Conservation (phyloP, 2,113 vertebrate genomes). For the Labeo rohita region DNA sequence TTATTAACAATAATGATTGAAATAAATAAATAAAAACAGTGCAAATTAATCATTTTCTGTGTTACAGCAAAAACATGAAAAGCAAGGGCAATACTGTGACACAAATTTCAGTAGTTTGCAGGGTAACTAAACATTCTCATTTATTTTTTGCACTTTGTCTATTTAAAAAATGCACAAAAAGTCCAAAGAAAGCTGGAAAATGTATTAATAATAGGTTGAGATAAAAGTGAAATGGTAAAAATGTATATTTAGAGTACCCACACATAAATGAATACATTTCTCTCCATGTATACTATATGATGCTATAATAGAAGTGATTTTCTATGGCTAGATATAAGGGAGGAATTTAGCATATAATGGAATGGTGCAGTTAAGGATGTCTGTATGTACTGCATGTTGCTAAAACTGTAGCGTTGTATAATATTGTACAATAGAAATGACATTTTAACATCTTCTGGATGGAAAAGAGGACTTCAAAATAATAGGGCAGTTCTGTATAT, state of each 20-base stretch:
- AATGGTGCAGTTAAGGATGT: not conserved
- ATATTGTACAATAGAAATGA: not conserved
- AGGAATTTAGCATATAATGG: slow-evolving; percentile 6
- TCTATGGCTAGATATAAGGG: not conserved
- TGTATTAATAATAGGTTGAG: not conserved
- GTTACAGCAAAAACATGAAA: not conserved
- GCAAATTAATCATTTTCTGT: not conserved
- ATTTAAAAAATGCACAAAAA: not conserved
- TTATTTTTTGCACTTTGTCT: not conserved
- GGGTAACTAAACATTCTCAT: not conserved
- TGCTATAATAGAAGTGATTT: not conserved
- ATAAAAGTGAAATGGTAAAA: not conserved
- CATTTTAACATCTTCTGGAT: not conserved
- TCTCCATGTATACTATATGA: not conserved
- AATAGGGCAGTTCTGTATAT: not conserved
- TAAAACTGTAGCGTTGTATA: not conserved
- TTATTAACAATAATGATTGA: not conserved
- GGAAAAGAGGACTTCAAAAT: not conserved
- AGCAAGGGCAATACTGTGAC: not conserved
- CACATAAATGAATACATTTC: not conserved
- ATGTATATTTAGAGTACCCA: not conserved
- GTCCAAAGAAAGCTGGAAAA: not conserved
- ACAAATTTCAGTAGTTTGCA: not conserved
- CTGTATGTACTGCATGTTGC: not conserved
- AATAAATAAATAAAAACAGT: not conserved